phyloP scores from a whole-genome alignment of 2,113 vertebrate species.

The Osmerus eperlanus region DNA sequence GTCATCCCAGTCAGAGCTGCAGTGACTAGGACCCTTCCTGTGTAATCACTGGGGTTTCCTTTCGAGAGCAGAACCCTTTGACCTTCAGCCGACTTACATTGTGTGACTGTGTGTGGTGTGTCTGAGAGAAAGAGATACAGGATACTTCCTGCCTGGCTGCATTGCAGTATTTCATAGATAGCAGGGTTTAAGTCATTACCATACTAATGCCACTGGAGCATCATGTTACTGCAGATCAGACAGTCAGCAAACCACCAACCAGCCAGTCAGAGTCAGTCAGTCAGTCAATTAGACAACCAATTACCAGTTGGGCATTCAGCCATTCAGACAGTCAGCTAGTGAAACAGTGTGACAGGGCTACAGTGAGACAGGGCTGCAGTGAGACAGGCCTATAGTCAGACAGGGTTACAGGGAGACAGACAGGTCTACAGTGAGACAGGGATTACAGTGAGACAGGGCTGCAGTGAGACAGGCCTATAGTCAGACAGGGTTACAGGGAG shows the following conservation, averaged over 20 bases:
- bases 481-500: no score
- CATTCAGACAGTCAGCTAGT: background rate
- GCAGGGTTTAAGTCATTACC: constrained; percentile 3
- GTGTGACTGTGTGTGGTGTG: background rate
- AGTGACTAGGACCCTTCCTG: background rate
- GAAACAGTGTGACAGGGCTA: no score
- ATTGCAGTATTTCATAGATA: constrained; percentile 22
- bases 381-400: background rate
- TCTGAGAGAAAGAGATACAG: no score
- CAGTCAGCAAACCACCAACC: background rate
- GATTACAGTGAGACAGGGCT: no score
- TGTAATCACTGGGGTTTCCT: background rate
- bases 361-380: no score
- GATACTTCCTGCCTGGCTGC: background rate
- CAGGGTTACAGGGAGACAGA: no score
- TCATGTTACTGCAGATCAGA: constrained; percentile 4
- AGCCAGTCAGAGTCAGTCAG: background rate
- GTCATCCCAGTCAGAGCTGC: background rate
- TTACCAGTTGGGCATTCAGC: no score
- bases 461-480: no score
- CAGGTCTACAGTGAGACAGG: no score
- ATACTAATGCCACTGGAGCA: background rate
- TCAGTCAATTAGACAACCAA: no score
- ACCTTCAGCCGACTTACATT: background rate
- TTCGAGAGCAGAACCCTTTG: background rate